A percentile compares a stretch with the other conserved stretches of the same genome.
Conservation (phyloP, 37 sponge, comb jelly and placozoan genomes). For the Petrosia ficiformis region DNA sequence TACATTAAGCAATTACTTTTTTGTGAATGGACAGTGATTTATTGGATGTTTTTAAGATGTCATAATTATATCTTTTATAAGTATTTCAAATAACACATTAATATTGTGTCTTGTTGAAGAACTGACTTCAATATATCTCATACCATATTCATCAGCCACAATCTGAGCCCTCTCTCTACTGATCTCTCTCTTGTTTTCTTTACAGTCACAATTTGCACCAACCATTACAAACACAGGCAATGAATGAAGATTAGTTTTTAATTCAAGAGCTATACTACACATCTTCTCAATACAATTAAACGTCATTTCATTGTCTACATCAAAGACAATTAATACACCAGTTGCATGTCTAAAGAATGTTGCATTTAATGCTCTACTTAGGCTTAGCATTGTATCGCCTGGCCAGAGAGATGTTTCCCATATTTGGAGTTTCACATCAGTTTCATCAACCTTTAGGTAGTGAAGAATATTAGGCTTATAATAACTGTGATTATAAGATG, state of each 20-base stretch:
- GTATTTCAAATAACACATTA: not conserved
- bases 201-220: not conserved
- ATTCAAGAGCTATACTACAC: not conserved
- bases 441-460: too few species aligned
- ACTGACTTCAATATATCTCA: not conserved
- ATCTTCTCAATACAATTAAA: not conserved
- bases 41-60: too few species aligned
- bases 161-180: not conserved
- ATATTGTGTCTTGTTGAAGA: not conserved
- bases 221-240: not conserved
- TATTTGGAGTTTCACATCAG: too few species aligned
- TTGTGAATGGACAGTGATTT: too few species aligned
- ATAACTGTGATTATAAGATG: too few species aligned
- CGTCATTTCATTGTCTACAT: not conserved
- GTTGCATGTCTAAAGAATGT: not conserved
- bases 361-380: too few species aligned
- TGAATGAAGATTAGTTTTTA: not conserved
- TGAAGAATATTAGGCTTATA: too few species aligned
- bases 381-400: too few species aligned
- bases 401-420: too few species aligned
- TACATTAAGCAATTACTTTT: too few species aligned
- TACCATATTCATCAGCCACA: not conserved
- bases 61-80: not conserved
- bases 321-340: not conserved
- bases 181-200: not conserved